phyloP scores from a whole-genome alignment of 2,888 invertebrate genomes.

The Geophilus truncorum region DNA sequence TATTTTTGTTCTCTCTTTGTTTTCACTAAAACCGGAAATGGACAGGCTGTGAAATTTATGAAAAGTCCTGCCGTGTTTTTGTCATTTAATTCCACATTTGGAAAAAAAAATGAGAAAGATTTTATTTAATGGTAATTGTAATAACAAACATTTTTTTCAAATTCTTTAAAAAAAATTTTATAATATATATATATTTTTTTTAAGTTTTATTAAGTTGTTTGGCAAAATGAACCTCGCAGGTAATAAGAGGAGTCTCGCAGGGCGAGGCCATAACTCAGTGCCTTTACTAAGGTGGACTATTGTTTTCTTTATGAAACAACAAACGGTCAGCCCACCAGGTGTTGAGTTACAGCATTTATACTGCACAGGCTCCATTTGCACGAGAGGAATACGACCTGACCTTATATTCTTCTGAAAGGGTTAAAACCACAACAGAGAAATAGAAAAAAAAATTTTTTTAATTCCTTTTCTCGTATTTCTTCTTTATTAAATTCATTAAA shows the following conservation, averaged over 20 bases:
- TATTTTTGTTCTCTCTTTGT: slow-evolving; percentile 9
- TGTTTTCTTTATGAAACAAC: slow-evolving; percentile 18
- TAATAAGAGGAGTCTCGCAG: slow-evolving; percentile 1
- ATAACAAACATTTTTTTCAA: background rate
- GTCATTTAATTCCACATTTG: background rate
- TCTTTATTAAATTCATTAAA: background rate
- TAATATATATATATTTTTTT: background rate
- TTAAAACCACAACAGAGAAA: background rate
- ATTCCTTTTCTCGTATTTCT: background rate
- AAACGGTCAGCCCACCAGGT: slow-evolving; percentile 14
- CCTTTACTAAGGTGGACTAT: slow-evolving; percentile 16
- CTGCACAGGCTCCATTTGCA: slow-evolving; percentile 9
- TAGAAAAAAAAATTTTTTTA: background rate
- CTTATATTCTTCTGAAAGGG: slow-evolving; percentile 1
- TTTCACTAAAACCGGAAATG: background rate
- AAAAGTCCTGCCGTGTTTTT: slow-evolving; percentile 12
- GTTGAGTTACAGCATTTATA: slow-evolving; percentile 6
- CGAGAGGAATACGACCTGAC: slow-evolving; percentile 10
- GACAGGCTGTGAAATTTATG: slow-evolving; percentile 11
- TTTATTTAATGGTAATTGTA: background rate
- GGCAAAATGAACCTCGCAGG: slow-evolving; percentile 14
- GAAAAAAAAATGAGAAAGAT: too few relatives aligned
- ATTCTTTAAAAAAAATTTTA: background rate
- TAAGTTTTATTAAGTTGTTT: background rate
- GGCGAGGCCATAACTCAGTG: slow-evolving; percentile 14